Base-by-base conservation (phyloP, 2,113 vertebrate species). In the Platycercus adscitus region DNA sequence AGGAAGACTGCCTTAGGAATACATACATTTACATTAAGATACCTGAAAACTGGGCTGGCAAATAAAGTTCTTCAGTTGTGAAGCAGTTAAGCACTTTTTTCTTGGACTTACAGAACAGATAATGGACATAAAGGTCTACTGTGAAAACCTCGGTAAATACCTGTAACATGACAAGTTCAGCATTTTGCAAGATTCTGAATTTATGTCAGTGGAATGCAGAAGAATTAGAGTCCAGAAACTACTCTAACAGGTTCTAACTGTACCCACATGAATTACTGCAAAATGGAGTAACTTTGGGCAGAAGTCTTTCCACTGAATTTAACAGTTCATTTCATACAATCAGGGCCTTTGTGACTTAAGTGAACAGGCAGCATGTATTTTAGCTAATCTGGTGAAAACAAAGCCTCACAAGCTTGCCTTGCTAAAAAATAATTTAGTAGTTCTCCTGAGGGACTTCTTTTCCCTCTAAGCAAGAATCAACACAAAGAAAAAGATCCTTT, bases 351-450 rank as follows among this genome's bases (percentile, higher is more conserved):
- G 77, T n/a, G 89, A 89, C 46, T 93, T 77, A 77, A 69, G 35
- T 76, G 66, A 96, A 93, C 70, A 96, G 84, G 88, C 86, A 91
- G 83, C n/a, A 4, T 31, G 43, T 75, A 86, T 93, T 96, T 97
- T 81, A 96, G 80, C 64, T 89, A 94, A 90, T 95, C 56, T 97
- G 68, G 81, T 92, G 71, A 86, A 97, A 97, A 96, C 20, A 91
- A 97, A 97, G 70, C 68, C 78, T 96, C 66, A 39, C 25, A 82
- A 89, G 69, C 18, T 37, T 93, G 82, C 55, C 60, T 44, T 63
- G 56, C 79, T 93, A 89, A 93, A 95, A 96, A 95, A 96, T 95
- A 85, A 96, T 96, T 97, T 79, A 97, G 58, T 39, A 86, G 63
- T 17, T 91, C 66, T 97, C 92, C 80, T 89, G 68, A 85, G 86